phyloP scores from a whole-genome alignment of 2,797 vertebrate species.

The Pseudochirops cupreus region DNA sequence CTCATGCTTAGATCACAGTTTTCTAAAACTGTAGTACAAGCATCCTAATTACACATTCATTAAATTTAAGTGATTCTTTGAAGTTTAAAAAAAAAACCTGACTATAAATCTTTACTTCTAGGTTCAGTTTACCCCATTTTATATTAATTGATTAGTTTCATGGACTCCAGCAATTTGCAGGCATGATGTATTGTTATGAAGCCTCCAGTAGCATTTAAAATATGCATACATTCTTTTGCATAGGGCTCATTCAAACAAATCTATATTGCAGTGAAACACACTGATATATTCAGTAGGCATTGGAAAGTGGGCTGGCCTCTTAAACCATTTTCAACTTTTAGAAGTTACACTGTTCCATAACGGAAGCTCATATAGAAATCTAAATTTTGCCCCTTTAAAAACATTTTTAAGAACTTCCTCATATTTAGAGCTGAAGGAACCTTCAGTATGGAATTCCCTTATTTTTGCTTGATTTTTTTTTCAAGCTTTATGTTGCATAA shows the following conservation, averaged over 20 bases:
- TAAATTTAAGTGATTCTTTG: background rate
- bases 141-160: conserved; percentile 36
- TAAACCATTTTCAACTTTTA: conserved; percentile 50
- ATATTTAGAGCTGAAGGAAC: conserved; percentile 61
- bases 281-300: conserved; percentile 40
- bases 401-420: background rate
- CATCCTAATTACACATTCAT: background rate
- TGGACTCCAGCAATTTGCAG: conserved; percentile 19
- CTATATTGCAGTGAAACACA: conserved; percentile 16
- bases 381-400: conserved; percentile 72
- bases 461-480: conserved; percentile 80
- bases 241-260: conserved; percentile 52
- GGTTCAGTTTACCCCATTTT: background rate
- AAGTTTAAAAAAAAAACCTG: background rate
- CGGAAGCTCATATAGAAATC: conserved; percentile 74
- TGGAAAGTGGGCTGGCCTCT: conserved; percentile 22
- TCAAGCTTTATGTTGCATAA: conserved; percentile 79
- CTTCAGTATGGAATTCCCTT: conserved; percentile 71
- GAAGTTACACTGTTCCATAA: conserved; percentile 46
- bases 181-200: conserved; percentile 50
- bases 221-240: conserved; percentile 49
- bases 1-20: background rate
- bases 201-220: conserved; percentile 49
- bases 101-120: conserved; percentile 1
- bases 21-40: background rate